These are phyloP conservation scores for Rutpela maculata DNA, from an alignment of 2,888 invertebrate genomes.

Conservation along the genomic window DNA sequence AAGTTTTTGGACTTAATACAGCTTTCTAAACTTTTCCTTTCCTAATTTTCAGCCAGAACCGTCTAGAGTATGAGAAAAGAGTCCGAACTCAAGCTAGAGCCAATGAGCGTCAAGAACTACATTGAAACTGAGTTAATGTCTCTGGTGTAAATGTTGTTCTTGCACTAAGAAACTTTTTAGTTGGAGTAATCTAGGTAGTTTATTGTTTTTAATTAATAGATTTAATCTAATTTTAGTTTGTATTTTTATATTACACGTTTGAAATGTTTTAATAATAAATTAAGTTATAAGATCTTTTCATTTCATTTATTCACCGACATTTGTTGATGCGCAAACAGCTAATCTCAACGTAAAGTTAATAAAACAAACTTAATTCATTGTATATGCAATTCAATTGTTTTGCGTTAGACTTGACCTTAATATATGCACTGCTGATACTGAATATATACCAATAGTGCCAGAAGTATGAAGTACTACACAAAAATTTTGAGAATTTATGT, in stretches of 20 bases:
- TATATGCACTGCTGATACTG: too few relatives aligned
- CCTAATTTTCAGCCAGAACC: slow-evolving; percentile 86
- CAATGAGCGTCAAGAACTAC: slow-evolving; percentile 86
- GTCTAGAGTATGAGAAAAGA: slow-evolving; percentile 97
- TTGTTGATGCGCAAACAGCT: too few relatives aligned
- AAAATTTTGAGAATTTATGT: too few relatives aligned
- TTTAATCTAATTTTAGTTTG: slow-evolving; percentile 8
- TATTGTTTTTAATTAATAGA: background rate
- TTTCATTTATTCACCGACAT: background rate
- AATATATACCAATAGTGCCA: too few relatives aligned
- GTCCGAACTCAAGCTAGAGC: slow-evolving; percentile 95
- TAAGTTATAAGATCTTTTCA: background rate
- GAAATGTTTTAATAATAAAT: background rate
- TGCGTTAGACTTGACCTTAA: too few relatives aligned
- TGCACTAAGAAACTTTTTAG: background rate
- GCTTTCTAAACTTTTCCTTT: background rate
- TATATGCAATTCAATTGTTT: too few relatives aligned
- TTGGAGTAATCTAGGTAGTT: background rate
- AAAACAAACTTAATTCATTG: too few relatives aligned
- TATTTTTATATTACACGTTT: slow-evolving; percentile 9
- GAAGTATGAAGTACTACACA: too few relatives aligned
- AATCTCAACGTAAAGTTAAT: too few relatives aligned
- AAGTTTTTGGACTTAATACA: background rate
- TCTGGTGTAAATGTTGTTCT: too few relatives aligned
- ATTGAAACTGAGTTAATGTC: background rate